Conservation (phyloP, 2,888 invertebrate genomes). For the Elysia crispata region DNA sequence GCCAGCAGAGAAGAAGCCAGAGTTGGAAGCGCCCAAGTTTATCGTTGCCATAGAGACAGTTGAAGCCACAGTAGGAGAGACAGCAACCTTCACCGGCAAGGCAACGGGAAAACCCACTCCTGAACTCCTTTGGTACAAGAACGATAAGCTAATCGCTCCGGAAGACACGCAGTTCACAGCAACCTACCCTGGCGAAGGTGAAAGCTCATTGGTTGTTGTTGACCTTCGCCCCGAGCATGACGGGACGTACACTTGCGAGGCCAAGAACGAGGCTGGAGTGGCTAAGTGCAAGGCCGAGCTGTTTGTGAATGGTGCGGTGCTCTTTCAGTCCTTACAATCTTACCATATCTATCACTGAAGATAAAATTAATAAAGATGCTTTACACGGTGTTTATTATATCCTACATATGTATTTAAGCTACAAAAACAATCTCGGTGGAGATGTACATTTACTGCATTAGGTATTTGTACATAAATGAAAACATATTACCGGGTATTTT, state of each 20-base stretch:
- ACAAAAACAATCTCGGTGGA: no score
- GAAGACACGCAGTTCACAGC: constrained; percentile 66
- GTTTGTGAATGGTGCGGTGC: constrained; percentile 67
- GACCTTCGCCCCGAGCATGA: constrained; percentile 74
- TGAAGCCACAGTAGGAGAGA: constrained; percentile 63
- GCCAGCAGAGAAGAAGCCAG: constrained; percentile 50
- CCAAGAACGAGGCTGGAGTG: constrained; percentile 71
- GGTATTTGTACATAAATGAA: no score
- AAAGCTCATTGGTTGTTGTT: constrained; percentile 66
- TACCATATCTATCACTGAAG: no score
- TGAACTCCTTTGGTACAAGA: constrained; percentile 71
- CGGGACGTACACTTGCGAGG: constrained; percentile 72
- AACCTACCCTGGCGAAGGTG: constrained; percentile 59
- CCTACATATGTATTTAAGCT: no score
- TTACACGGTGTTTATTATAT: no score
- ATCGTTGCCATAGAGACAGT: constrained; percentile 68
- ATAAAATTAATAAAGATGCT: no score
- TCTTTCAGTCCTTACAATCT: no score
- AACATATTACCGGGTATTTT: no score
- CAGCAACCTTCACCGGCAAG: constrained; percentile 68
- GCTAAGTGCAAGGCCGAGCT: constrained; percentile 71
- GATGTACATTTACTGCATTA: no score
- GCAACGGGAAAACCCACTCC: constrained; percentile 73
- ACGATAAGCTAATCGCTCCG: constrained; percentile 66
- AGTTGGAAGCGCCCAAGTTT: constrained; percentile 71